Evolutionary conservation across 2,888 invertebrate species (phyloP), one percentile per base, ranked within the genome.

Genomic region (Campopleginae sp.): DNA sequence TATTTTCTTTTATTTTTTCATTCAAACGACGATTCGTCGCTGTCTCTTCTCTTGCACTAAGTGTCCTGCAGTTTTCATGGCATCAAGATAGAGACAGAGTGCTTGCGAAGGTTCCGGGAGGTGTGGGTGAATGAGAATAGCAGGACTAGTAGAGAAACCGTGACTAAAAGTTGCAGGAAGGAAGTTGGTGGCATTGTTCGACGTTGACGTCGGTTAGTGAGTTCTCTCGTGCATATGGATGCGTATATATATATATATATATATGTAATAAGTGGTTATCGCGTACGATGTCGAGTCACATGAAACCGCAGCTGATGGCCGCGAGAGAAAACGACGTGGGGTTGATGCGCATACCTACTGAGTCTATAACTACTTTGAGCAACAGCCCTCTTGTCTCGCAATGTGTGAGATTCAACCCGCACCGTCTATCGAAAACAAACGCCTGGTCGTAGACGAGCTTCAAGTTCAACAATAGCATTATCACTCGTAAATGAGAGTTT

Each of bases 161-260:
- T 44, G 72, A 74, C 61, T 74, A n/a, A 46, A 70, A 84, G 71
- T 76, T 76, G 79, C 54, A 70, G 84, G 84, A 84, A 80, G 84
- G 84, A 84, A 84, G 80, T 84, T 80, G 75, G 79, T 83, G 74
- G 80, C 79, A 80, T 84, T 83, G 83, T 79, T 65, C 80, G 80
- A 54, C 71, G 75, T 70, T 80, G 84, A 44, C 65, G 80, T 63
- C 80, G 72, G 83, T 61, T 74, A 70, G 48, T 51, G 68, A 75
- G 80, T 76, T 71, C 80, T 71, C 19, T 72, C 48, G 63, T 63
- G 42, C 63, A 63, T 31, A 58, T 51, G 48, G 46, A 48, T 48
- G 7, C 10, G 1, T 33, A 33, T 14, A 33, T 42, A 42, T 38
- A 33, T 38, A 48, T 48, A 54, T 44, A 17, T 65, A 51, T 33